Percentiles rank a stretch among this genome's conserved stretches.
Evolutionary conservation across 1,140 invertebrate genomes (phyloP).

Genomic region (Phymastichus coffea): DNA sequence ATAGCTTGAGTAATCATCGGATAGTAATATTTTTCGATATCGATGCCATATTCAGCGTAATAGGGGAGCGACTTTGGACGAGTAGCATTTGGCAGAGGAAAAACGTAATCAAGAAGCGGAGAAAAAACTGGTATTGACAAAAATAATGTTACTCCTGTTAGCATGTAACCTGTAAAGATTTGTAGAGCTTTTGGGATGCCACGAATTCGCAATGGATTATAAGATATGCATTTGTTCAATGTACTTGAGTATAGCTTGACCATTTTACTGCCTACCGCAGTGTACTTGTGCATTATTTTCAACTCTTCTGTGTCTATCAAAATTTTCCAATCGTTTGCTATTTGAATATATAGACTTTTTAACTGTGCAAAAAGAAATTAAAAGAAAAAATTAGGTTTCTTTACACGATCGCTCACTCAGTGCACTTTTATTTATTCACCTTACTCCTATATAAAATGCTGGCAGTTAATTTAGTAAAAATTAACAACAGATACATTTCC

Average conservation of each 20-base stretch:
- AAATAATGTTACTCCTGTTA: background rate
- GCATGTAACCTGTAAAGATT: background rate
- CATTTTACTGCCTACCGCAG: background rate
- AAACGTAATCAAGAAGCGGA: background rate
- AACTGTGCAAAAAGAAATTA: too few species aligned
- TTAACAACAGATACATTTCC: background rate
- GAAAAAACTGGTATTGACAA: background rate
- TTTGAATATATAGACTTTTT: background rate
- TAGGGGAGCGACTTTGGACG: constrained; percentile 1
- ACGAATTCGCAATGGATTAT: too few species aligned
- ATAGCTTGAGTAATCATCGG: constrained; percentile 9
- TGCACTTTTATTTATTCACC: background rate
- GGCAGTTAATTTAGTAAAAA: background rate
- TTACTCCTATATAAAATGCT: background rate
- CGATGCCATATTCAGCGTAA: constrained; percentile 10
- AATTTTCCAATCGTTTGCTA: background rate
- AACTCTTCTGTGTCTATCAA: background rate
- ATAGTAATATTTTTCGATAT: constrained; percentile 12
- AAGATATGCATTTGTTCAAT: too few species aligned
- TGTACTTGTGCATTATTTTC: background rate
- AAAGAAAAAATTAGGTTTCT: too few species aligned
- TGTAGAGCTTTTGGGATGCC: too few species aligned
- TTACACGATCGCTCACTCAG: too few species aligned
- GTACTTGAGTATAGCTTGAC: background rate
- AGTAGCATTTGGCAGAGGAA: background rate